These are phyloP conservation scores for Drosophila ohnishii DNA, from an alignment of 1,140 invertebrate species.

Conservation along the genomic window DNA sequence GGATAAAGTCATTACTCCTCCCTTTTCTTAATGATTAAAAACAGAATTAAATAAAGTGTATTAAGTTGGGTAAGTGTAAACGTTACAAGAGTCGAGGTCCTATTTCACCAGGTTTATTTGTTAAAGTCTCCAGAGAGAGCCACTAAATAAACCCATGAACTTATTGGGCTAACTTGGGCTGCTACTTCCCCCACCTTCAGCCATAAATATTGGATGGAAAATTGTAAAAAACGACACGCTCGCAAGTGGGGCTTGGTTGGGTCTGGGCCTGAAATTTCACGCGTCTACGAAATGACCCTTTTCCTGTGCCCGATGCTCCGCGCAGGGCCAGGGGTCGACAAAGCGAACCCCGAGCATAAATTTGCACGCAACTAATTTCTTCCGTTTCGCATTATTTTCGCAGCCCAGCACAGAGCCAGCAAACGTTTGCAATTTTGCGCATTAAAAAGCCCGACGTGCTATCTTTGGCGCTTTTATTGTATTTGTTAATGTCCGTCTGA, in stretches of 20 bases:
- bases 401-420: conserved; percentile 44
- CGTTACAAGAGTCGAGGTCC: background rate
- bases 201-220: conserved; percentile 46
- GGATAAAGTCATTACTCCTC: background rate
- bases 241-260: conserved; percentile 23
- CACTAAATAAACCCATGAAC: conserved; percentile 14
- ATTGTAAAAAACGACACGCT: conserved; percentile 32
- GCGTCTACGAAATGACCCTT: conserved; percentile 77
- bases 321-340: conserved; percentile 9
- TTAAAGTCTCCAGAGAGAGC: conserved; percentile 19
- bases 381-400: conserved; percentile 81
- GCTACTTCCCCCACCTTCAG: background rate
- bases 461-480: conserved; percentile 81
- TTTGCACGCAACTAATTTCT: conserved; percentile 82
- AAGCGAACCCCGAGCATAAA: conserved; percentile 68
- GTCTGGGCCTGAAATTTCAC: conserved; percentile 67
- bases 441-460: conserved; percentile 81
- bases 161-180: conserved; percentile 9
- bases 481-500: conserved; percentile 76
- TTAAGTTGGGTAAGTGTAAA: background rate
- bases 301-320: conserved; percentile 57
- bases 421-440: conserved; percentile 80
- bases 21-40: background rate
- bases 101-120: background rate
- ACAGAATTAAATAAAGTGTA: background rate